A percentile compares a stretch with the other conserved stretches of the same genome.
Evolutionary conservation across 2,888 invertebrate genomes (phyloP).

Genomic region (Pristionchus japonicus): DNA sequence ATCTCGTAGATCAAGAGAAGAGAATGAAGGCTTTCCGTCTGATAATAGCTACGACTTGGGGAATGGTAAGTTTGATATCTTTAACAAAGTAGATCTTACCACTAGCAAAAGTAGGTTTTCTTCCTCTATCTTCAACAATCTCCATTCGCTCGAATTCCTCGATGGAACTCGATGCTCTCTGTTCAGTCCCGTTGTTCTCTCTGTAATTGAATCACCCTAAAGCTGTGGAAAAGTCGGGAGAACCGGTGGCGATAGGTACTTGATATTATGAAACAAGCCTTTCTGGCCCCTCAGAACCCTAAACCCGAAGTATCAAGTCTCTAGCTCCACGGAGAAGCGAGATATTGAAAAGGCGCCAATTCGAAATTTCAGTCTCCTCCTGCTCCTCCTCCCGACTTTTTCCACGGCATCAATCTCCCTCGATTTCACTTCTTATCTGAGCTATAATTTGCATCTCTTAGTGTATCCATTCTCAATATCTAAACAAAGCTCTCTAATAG

Average conservation of each 20-base stretch:
- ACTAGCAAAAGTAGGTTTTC: background rate
- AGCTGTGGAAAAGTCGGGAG: no score
- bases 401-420: constrained; percentile 27
- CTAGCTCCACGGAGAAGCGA: no score
- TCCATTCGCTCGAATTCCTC: background rate
- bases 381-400: no score
- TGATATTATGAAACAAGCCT: no score
- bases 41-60: background rate
- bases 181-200: background rate
- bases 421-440: background rate
- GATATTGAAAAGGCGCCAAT: no score
- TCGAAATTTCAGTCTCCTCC: no score
- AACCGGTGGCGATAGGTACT: no score
- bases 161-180: constrained; percentile 16
- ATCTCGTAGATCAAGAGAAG: background rate
- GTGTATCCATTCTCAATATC: background rate
- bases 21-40: background rate
- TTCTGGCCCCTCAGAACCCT: no score
- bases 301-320: no score
- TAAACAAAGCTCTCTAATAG: constrained; percentile 24
- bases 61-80: no score
- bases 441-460: constrained; percentile 30
- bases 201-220: background rate
- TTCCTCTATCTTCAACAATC: background rate
- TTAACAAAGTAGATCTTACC: background rate